phyloP scores from a whole-genome alignment of 2,797 vertebrate genomes.

The Urocyon cinereoargenteus region DNA sequence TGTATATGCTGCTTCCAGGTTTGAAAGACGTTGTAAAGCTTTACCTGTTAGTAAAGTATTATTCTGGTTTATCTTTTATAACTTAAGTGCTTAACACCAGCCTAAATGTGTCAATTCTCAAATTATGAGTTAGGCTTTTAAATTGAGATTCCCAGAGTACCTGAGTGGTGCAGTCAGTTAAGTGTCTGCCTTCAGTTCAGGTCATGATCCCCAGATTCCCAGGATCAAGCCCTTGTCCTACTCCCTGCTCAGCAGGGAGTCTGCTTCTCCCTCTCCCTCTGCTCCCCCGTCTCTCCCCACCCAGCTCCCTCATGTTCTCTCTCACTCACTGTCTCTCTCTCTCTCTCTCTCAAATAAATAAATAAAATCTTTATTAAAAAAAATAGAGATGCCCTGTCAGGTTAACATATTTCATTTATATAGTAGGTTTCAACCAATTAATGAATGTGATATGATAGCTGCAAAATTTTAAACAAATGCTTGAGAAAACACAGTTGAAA shows the following conservation, averaged over 20 bases:
- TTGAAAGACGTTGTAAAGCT: constrained; percentile 41
- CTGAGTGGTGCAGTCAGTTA: too few species aligned
- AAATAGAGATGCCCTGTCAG: not conserved
- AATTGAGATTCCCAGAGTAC: not conserved
- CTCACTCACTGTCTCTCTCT: too few species aligned
- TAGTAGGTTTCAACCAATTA: not conserved
- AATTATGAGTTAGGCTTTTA: constrained; percentile 47
- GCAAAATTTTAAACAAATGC: constrained; percentile 8
- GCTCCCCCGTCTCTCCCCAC: too few species aligned
- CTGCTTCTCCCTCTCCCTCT: too few species aligned
- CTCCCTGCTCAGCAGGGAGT: too few species aligned
- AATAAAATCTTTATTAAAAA: too few species aligned
- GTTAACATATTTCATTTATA: constrained; percentile 44
- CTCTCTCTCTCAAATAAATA: too few species aligned
- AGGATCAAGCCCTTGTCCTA: too few species aligned
- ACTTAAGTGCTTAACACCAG: not conserved
- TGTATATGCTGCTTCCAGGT: not conserved
- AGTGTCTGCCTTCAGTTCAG: too few species aligned
- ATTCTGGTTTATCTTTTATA: not conserved
- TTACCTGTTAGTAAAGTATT: constrained; percentile 49
- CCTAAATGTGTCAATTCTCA: not conserved
- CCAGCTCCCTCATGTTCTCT: too few species aligned
- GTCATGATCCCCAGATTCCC: too few species aligned
- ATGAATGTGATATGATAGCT: not conserved
- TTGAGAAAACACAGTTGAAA: constrained; percentile 13